Conservation (phyloP, 2,888 invertebrate genomes). For the Calephelis perditalis region DNA sequence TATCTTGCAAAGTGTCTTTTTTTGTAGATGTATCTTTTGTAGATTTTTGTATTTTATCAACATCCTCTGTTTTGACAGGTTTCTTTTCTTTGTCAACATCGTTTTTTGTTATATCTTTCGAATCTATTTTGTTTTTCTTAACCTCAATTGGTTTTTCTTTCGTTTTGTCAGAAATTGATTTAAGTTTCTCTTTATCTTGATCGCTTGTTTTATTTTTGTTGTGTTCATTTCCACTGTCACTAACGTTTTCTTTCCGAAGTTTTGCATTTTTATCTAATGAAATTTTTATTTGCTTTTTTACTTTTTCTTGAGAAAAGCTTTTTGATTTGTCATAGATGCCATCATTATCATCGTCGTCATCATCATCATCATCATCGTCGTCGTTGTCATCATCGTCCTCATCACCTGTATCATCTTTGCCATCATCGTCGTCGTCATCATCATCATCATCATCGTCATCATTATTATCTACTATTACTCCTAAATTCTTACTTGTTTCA, state of each 20-base stretch:
- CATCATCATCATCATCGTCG: slow-evolving; percentile 1
- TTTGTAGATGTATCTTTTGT: slow-evolving; percentile 22
- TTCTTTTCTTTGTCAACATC: not conserved
- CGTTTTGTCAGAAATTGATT: slow-evolving; percentile 11
- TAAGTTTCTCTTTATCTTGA: slow-evolving; percentile 17
- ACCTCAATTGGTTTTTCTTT: slow-evolving; percentile 14
- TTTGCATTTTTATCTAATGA: slow-evolving; percentile 14
- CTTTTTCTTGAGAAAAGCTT: slow-evolving; percentile 13
- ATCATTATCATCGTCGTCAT: not conserved
- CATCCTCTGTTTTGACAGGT: not conserved
- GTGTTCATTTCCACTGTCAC: slow-evolving; percentile 20
- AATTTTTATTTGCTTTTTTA: not conserved
- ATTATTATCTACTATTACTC: slow-evolving; percentile 27
- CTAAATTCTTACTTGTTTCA: no score
- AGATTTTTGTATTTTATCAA: slow-evolving; percentile 18
- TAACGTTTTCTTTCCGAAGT: slow-evolving; percentile 9
- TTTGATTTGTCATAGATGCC: not conserved
- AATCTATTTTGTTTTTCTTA: slow-evolving; percentile 20
- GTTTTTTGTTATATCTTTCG: not conserved
- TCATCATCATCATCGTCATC: slow-evolving; percentile 28
- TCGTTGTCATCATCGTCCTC: slow-evolving; percentile 31
- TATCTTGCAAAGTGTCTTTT: not conserved
- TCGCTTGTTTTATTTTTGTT: slow-evolving; percentile 15
- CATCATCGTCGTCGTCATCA: slow-evolving; percentile 24
- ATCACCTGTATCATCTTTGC: slow-evolving; percentile 23